Percentiles rank a stretch among this genome's conserved stretches.
phyloP scores from a whole-genome alignment of 2,888 invertebrate genomes.

The Clunio marinus region DNA sequence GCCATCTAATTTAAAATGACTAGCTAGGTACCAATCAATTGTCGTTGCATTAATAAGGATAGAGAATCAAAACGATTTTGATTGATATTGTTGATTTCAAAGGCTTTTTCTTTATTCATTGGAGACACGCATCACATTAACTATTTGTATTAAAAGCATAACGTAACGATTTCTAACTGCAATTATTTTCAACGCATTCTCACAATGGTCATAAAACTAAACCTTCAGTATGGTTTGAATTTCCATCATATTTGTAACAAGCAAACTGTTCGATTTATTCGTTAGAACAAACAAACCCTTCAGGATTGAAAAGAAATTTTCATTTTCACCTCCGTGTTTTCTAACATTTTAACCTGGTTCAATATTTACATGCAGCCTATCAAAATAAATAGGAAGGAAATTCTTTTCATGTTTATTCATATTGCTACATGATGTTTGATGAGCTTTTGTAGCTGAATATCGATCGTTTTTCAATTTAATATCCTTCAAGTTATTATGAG shows the following conservation, averaged over 20 bases:
- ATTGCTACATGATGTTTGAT: background rate
- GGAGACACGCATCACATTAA: no score
- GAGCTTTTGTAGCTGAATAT: background rate
- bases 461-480: constrained; percentile 21
- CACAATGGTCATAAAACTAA: background rate
- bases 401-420: background rate
- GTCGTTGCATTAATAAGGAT: no score
- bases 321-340: background rate
- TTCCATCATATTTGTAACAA: background rate
- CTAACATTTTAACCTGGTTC: no score
- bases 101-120: no score
- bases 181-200: no score
- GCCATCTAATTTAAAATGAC: no score
- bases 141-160: no score
- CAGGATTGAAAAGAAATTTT: background rate
- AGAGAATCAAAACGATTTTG: no score
- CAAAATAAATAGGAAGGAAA: background rate
- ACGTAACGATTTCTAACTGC: no score
- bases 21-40: no score
- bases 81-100: no score
- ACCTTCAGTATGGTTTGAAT: background rate
- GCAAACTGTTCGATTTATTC: background rate
- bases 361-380: background rate
- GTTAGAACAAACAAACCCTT: background rate
- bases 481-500: constrained; percentile 17